A percentile compares a stretch with the other conserved stretches of the same genome.
phyloP scores from a whole-genome alignment of 2,113 vertebrate genomes.

The Pelmatolapia mariae region DNA sequence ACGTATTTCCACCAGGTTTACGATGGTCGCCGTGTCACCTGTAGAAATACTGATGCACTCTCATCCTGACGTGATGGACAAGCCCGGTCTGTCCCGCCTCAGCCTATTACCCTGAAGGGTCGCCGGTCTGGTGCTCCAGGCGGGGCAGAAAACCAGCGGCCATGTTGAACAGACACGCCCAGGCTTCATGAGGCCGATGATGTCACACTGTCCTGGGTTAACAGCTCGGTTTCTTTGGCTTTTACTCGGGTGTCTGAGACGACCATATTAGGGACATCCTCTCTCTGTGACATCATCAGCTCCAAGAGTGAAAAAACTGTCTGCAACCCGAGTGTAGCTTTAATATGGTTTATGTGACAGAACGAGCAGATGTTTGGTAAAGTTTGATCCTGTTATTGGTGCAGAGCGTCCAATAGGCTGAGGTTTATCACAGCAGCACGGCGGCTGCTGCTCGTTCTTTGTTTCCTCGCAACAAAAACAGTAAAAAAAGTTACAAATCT shows the following conservation, averaged over 20 bases:
- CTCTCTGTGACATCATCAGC: background rate
- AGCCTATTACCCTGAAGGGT: background rate
- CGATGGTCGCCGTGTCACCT: background rate
- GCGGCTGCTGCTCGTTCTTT: fast-evolving
- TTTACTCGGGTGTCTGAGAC: background rate
- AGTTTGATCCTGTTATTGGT: background rate
- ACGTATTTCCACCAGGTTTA: background rate
- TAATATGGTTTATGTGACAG: background rate
- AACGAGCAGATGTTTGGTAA: background rate
- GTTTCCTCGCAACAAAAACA: background rate
- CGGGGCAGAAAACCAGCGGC: background rate
- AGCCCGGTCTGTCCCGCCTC: background rate
- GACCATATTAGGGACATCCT: background rate
- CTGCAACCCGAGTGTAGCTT: background rate
- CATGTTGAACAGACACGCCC: background rate
- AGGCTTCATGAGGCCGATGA: background rate
- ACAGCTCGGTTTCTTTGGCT: background rate
- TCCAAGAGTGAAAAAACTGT: background rate
- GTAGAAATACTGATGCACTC: background rate
- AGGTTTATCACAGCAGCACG: fast-evolving
- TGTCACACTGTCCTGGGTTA: background rate
- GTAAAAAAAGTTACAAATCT: background rate
- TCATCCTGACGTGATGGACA: background rate
- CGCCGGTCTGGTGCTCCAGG: background rate
- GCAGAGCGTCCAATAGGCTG: background rate